Evolutionary conservation across 2,113 vertebrate genomes (phyloP), one percentile per base, ranked within the genome.

Genomic region (Tylochromis polylepis): DNA sequence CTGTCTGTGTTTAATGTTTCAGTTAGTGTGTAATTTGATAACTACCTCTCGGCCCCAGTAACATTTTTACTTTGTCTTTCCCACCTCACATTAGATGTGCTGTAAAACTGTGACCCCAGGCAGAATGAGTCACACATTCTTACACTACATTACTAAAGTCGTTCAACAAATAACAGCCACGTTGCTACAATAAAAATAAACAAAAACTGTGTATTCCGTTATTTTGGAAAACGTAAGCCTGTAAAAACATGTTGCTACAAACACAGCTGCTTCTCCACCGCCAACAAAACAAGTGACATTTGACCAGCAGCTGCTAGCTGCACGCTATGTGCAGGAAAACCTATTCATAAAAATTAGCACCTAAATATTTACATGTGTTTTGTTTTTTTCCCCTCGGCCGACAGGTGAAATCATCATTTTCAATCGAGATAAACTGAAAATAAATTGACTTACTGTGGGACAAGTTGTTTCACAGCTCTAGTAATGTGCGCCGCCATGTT

Each of bases 401-500:
- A 84, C 24, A 8, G 1, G 5, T 15, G 2, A 60, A 72, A 67
- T 51, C 2, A 22, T 20, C 10, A 31, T 77, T 31, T 51, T 77
- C 1, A 15, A 3, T 3, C 70, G 9, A 34, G 11, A 29, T 1
- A 24, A 18, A 18, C 2, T 24, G 95, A 92, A 57, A 95, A 55
- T 22, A 85, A 85, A 82, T 9, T n/a, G 87, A 96, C 96, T 97
- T 94, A 97, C 96, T 89, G 93, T 55, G 87, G 75, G 1, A 81
- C 15, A 59, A 92, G 67, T 85, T 89, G 89, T 78, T 82, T 92
- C 81, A 84, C 83, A 55, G 90, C 56, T 84, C 91, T 79, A 53
- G 24, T 78, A 5, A 94, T 88, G 94, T 79, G 87, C 75, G 93
- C 93, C 91, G 96, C 96, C 96, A 97, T 97, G 75, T 95, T 96